These are phyloP conservation scores for Bombus turneri DNA, from an alignment of 1,140 invertebrate genomes.

Conservation along the genomic window DNA sequence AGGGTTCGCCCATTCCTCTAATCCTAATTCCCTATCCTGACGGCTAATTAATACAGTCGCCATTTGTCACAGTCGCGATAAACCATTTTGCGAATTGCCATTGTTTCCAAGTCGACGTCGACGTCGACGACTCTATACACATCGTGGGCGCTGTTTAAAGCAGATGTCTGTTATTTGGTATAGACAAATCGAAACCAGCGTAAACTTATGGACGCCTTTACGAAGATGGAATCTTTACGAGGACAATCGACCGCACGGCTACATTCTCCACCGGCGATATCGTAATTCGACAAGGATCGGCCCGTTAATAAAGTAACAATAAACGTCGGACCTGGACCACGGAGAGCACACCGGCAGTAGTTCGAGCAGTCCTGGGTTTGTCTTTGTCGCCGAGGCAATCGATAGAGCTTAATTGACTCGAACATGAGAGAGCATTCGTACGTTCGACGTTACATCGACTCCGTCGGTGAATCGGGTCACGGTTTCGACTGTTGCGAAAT, in stretches of 20 bases:
- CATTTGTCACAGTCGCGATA: slow-evolving; percentile 24
- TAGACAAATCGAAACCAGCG: neutral
- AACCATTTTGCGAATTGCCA: slow-evolving; percentile 22
- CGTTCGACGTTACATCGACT: slow-evolving; percentile 46
- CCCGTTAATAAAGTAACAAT: slow-evolving; percentile 31
- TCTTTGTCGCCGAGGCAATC: slow-evolving; percentile 62
- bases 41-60: slow-evolving; percentile 26
- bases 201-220: neutral
- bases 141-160: neutral
- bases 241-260: neutral
- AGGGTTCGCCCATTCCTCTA: neutral
- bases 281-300: slow-evolving; percentile 20
- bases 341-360: neutral
- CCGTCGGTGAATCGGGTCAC: slow-evolving; percentile 52
- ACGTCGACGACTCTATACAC: neutral
- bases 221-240: no score
- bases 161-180: slow-evolving; percentile 1
- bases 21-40: neutral
- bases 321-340: slow-evolving; percentile 5
- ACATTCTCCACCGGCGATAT: neutral
- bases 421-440: slow-evolving; percentile 64
- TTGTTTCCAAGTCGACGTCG: slow-evolving; percentile 15
- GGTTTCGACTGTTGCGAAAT: slow-evolving; percentile 34
- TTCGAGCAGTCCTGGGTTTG: slow-evolving; percentile 36
- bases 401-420: slow-evolving; percentile 64